Evolutionary conservation across 2,888 invertebrate genomes (phyloP), one percentile per base, ranked within the genome.

Genomic region (Drosophila tripunctata): DNA sequence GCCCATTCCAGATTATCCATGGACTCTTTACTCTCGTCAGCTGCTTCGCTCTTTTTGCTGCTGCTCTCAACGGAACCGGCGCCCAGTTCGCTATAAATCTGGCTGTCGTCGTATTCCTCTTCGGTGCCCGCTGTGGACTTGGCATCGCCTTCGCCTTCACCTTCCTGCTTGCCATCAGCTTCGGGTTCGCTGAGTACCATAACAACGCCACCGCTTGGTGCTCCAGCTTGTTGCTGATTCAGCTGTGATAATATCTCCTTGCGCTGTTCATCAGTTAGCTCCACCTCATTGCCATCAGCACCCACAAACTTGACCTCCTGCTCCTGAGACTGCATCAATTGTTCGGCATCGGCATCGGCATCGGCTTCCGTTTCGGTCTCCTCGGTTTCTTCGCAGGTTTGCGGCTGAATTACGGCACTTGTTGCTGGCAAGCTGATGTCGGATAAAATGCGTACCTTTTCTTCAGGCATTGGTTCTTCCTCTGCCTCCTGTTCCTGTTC

Each of bases 391-490:
- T 67, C 92, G 41, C 93, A 92, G 1, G 54, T 0, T 38, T 72
- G 72, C 14, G 60, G 75, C 21, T 75, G 70, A 3, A 70, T 30
- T 31, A 82, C 71, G 67, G 83, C 65, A 62, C 68, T 71, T 8
- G 86, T 73, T 36, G 88, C 86, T 12, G 90, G 90, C 67, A 91
- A 78, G 60, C 90, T 90, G 12, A 92, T 91, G 62, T 92, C 90
- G 8, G 92, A 91, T 2, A 93, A 68, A 86, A 92, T 90, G 88
- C 94, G 93, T 58, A 94, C 93, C 73, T 94, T 93, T 19, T 78
- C 75, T 17, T 57, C 55, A n/a, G 56, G 60, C 27, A 57, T 41
- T 30, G 33, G 45, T 10, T 67, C 63, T 15, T 63, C 57, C 4
- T 73, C 67, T 2, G 27, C 92, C 73, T 94, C 93, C n/a, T 71